These are phyloP conservation scores for Diaprepes abbreviatus DNA, from an alignment of 2,888 invertebrate genomes.

Conservation along the genomic window DNA sequence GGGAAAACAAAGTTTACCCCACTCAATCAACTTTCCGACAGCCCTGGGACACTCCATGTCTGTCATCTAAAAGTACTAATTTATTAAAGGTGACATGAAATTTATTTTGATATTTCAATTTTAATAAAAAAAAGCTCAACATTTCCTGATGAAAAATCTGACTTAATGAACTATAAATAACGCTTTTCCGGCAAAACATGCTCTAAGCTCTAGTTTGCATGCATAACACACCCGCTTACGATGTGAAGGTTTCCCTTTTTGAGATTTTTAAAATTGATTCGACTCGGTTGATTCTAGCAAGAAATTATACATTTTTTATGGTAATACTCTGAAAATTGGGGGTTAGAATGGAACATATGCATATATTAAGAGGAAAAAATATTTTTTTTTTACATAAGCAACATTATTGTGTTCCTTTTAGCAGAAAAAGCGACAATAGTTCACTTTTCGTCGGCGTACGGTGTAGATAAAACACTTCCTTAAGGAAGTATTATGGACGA, in stretches of 20 bases:
- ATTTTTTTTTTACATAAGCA: too few species aligned
- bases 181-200: neutral
- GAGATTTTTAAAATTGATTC: conserved; percentile 8
- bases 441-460: too few species aligned
- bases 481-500: too few species aligned
- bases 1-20: too few species aligned
- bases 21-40: too few species aligned
- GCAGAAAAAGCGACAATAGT: too few species aligned
- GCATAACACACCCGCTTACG: conserved; percentile 2
- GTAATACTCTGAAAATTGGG: neutral
- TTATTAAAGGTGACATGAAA: too few species aligned
- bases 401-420: too few species aligned
- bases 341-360: neutral
- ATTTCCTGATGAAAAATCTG: neutral
- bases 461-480: too few species aligned
- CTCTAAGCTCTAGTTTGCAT: conserved; percentile 3
- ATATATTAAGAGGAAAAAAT: neutral
- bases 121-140: neutral
- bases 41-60: too few species aligned
- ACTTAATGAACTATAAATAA: neutral
- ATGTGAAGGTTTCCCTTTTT: neutral
- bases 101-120: too few species aligned
- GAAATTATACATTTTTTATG: neutral
- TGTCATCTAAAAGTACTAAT: too few species aligned
- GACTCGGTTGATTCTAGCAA: neutral